Percentiles rank a stretch among this genome's conserved stretches.
Conservation (phyloP, 2,797 vertebrate species). For the Typhlichthys eigenmanni region DNA sequence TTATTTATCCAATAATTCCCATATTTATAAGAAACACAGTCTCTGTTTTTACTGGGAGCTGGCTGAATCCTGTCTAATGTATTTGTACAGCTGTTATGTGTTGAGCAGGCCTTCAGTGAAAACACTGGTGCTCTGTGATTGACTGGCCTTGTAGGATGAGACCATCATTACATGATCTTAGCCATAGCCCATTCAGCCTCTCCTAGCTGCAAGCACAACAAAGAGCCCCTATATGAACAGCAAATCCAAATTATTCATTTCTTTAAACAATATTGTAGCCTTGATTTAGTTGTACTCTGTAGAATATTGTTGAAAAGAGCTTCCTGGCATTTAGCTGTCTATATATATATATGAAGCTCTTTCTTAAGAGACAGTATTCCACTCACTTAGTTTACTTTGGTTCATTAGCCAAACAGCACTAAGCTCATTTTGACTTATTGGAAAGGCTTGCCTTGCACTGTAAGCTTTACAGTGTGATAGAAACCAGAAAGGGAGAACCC, state of each 20-base stretch:
- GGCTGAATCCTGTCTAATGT: slow-evolving; percentile 61
- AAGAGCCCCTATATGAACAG: slow-evolving; percentile 30
- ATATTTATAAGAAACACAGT: slow-evolving; percentile 61
- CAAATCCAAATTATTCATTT: slow-evolving; percentile 27
- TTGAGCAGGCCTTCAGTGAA: slow-evolving; percentile 60
- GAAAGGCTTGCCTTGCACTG: slow-evolving; percentile 39
- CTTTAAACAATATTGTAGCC: slow-evolving; percentile 30
- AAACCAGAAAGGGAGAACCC: slow-evolving; percentile 39
- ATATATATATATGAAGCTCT: slow-evolving; percentile 13
- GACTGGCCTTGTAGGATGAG: slow-evolving; percentile 69
- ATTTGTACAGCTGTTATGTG: slow-evolving; percentile 77
- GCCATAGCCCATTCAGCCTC: slow-evolving; percentile 45
- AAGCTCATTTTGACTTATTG: slow-evolving; percentile 60
- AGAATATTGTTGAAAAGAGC: slow-evolving; percentile 16
- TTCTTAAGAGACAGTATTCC: slow-evolving; percentile 33
- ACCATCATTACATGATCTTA: slow-evolving; percentile 52
- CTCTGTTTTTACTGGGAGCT: slow-evolving; percentile 65
- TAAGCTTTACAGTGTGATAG: slow-evolving; percentile 46
- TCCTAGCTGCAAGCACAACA: slow-evolving; percentile 46
- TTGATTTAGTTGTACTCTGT: slow-evolving; percentile 35
- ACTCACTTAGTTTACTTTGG: slow-evolving; percentile 34
- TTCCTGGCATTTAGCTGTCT: slow-evolving; percentile 16
- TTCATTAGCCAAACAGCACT: slow-evolving; percentile 53
- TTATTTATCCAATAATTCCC: slow-evolving; percentile 74
- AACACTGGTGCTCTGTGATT: slow-evolving; percentile 65